Base-by-base conservation (phyloP, 2,888 invertebrate genomes). In the Malachius bipustulatus region DNA sequence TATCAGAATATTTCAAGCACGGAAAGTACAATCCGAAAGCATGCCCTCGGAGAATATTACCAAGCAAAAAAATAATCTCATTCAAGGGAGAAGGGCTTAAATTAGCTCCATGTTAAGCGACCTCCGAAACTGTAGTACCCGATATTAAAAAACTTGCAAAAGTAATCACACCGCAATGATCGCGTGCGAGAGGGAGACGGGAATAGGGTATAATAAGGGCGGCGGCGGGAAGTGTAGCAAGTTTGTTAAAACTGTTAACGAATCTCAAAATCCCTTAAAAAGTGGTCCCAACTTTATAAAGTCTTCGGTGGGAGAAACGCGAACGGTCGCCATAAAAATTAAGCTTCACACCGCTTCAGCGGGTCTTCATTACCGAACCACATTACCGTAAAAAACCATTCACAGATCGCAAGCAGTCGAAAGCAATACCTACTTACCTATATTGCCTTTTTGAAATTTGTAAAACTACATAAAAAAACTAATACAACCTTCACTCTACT, bases 201-300 rank as follows among this genome's bases (percentile, higher is more conserved):
- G 35, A 32, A 9, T 12, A 10, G 37, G 31, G n/a, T n/a, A n/a
- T n/a, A n/a, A 32, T 33, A 14, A 35, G 41, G 35, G 43, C 48
- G 44, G 49, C 49, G 49, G 48, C 49, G 52, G 51, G 50, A 54
- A 55, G 53, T 53, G 57, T 52, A 54, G 53, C 50, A 55, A 57
- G 57, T 59, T 59, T 60, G 59, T 59, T 59, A 58, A 59, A 59
- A 59, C 58, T 59, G 60, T 61, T 60, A 61, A 60, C 60, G 60
- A 59, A 60, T 61, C 57, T 55, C 55, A 55, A 59, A 60, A 59
- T 61, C 59, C 58, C 54, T 59, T 58, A 59, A 60, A 60, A 61
- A 60, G 57, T 56, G 56, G 51, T 51, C 49, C 52, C 47, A 57
- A 57, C 51, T 60, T 58, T 56, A 57, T 56, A 57, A 57, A 57